Evolutionary conservation across 2,888 invertebrate species (phyloP).

Genomic region (Leptopterna dolabrata): DNA sequence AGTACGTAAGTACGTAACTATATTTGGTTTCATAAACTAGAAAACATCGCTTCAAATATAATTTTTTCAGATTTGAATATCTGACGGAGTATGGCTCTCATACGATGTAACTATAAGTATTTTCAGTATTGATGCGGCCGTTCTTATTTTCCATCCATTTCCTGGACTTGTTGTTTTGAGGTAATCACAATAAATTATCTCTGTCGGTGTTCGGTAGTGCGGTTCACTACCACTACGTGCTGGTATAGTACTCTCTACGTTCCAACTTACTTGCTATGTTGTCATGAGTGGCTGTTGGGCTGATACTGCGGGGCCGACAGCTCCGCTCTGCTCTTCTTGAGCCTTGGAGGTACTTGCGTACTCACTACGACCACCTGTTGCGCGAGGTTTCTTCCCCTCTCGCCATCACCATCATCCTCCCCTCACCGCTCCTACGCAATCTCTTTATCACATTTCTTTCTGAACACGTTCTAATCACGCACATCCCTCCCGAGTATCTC

Average conservation of each 20-base stretch:
- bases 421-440: not conserved
- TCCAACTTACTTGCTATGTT: constrained; percentile 54
- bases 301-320: constrained; percentile 46
- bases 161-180: not conserved
- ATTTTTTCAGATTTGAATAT: too few relatives aligned
- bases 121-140: too few relatives aligned
- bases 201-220: not conserved
- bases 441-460: not conserved
- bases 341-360: constrained; percentile 41
- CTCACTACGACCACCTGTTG: constrained; percentile 45
- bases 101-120: too few relatives aligned
- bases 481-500: not conserved
- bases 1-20: too few relatives aligned
- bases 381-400: not conserved
- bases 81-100: too few relatives aligned
- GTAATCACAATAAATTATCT: not conserved
- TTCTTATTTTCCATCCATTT: too few relatives aligned
- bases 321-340: constrained; percentile 32
- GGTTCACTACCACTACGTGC: not conserved
- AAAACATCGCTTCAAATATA: too few relatives aligned
- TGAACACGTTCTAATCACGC: constrained; percentile 30
- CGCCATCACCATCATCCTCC: not conserved
- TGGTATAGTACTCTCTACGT: constrained; percentile 21
- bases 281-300: constrained; percentile 56
- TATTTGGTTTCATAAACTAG: too few relatives aligned